Conservation (phyloP, 1,140 invertebrate species). For the Saccostrea echinata region DNA sequence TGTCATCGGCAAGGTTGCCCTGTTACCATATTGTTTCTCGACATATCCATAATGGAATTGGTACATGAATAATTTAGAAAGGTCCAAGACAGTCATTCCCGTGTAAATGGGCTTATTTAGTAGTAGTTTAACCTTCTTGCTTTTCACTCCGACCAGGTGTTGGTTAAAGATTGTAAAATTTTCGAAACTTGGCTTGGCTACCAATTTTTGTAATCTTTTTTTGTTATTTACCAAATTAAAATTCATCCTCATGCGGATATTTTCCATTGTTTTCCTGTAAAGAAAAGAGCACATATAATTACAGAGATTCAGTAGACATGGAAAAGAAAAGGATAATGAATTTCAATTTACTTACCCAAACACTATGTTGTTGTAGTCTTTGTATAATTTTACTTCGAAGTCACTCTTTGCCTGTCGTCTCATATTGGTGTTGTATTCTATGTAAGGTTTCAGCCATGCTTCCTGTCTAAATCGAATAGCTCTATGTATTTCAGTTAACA, state of each 20-base stretch:
- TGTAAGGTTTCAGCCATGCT: slow-evolving; percentile 56
- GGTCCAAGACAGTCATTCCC: slow-evolving; percentile 24
- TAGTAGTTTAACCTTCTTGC: slow-evolving; percentile 30
- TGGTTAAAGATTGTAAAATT: slow-evolving; percentile 42
- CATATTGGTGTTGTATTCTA: slow-evolving; percentile 48
- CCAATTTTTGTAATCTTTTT: slow-evolving; percentile 32
- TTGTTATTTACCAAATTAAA: slow-evolving; percentile 23
- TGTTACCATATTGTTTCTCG: slow-evolving; percentile 49
- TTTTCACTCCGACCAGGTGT: slow-evolving; percentile 35
- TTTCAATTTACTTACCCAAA: neutral
- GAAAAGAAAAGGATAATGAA: neutral
- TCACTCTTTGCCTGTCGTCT: slow-evolving; percentile 26
- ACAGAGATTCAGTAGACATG: neutral
- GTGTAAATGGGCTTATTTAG: slow-evolving; percentile 46
- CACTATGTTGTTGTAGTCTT: slow-evolving; percentile 26
- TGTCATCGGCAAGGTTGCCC: slow-evolving; percentile 73
- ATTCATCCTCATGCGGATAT: slow-evolving; percentile 31
- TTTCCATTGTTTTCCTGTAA: slow-evolving; percentile 40
- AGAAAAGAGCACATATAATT: neutral
- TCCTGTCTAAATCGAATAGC: slow-evolving; percentile 48
- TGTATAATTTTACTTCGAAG: slow-evolving; percentile 43
- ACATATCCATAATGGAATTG: slow-evolving; percentile 46
- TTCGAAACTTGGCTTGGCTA: slow-evolving; percentile 45
- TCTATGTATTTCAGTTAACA: slow-evolving; percentile 46
- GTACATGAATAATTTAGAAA: slow-evolving; percentile 44